phyloP scores from a whole-genome alignment of 2,888 invertebrate genomes.

The Limnephilus lunatus region DNA sequence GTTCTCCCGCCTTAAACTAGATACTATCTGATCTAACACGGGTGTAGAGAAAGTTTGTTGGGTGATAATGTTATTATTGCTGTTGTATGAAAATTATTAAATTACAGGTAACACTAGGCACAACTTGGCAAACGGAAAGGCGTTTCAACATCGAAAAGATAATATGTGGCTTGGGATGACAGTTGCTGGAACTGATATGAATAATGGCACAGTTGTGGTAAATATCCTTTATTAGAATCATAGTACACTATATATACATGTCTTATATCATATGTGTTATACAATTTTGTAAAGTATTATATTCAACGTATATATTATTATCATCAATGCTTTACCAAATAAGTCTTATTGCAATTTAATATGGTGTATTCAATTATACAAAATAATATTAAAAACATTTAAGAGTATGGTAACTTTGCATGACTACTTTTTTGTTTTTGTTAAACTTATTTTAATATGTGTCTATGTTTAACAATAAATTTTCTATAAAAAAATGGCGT shows the following conservation, averaged over 20 bases:
- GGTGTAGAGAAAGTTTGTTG: not conserved
- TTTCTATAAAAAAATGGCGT: not conserved
- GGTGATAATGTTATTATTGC: not conserved
- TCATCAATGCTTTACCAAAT: not conserved
- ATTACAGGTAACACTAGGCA: conserved; percentile 30
- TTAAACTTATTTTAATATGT: too few species aligned
- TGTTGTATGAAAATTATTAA: not conserved
- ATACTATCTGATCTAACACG: not conserved
- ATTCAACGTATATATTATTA: not conserved
- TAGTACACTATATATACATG: not conserved
- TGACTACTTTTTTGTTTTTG: too few species aligned
- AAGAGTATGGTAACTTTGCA: too few species aligned
- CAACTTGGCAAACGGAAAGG: conserved; percentile 52
- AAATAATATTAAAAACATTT: too few species aligned
- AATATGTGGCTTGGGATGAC: conserved; percentile 76
- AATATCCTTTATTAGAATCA: conserved; percentile 57
- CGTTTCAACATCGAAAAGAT: conserved; percentile 67
- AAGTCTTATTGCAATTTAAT: too few species aligned
- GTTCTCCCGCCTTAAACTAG: not conserved
- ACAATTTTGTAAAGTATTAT: too few species aligned
- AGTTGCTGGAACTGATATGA: conserved; percentile 68
- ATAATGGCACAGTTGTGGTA: conserved; percentile 70
- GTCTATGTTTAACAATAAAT: not conserved
- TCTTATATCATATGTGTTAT: not conserved
- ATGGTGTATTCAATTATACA: too few species aligned